A percentile compares a stretch with the other conserved stretches of the same genome.
Evolutionary conservation across 2,888 invertebrate genomes (phyloP).

Genomic region (Lepidochrysops patricia): DNA sequence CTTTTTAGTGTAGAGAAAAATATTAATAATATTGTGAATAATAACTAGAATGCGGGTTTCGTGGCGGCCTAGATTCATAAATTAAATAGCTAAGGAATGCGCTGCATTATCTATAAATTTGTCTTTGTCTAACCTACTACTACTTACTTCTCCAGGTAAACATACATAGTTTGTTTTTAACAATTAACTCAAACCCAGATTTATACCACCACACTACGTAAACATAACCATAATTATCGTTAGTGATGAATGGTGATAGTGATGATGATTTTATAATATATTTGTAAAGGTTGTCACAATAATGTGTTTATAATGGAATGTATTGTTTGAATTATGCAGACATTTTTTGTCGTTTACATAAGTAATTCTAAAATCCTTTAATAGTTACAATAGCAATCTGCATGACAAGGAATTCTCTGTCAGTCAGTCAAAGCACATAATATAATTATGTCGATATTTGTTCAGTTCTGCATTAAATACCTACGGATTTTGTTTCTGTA

Average conservation of each 20-base stretch:
- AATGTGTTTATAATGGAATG: background rate
- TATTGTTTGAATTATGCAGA: background rate
- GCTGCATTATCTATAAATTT: background rate
- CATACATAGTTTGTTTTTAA: no score
- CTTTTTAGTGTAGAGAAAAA: background rate
- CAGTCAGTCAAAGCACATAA: no score
- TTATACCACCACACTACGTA: no score
- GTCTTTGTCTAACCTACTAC: no score
- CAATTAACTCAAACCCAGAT: no score
- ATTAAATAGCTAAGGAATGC: background rate
- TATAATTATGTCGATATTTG: background rate
- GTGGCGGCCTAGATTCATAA: background rate
- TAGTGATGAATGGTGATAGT: background rate
- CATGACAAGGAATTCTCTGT: background rate
- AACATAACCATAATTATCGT: background rate
- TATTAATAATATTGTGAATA: constrained; percentile 4
- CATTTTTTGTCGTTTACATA: background rate
- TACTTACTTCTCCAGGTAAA: no score
- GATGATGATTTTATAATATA: background rate
- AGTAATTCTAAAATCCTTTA: background rate
- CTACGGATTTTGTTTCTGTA: no score
- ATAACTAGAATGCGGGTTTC: background rate
- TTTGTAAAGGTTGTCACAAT: background rate
- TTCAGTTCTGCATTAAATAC: no score
- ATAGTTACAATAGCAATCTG: background rate